Conservation (phyloP, 2,888 invertebrate species). For the Limnephilus marmoratus region DNA sequence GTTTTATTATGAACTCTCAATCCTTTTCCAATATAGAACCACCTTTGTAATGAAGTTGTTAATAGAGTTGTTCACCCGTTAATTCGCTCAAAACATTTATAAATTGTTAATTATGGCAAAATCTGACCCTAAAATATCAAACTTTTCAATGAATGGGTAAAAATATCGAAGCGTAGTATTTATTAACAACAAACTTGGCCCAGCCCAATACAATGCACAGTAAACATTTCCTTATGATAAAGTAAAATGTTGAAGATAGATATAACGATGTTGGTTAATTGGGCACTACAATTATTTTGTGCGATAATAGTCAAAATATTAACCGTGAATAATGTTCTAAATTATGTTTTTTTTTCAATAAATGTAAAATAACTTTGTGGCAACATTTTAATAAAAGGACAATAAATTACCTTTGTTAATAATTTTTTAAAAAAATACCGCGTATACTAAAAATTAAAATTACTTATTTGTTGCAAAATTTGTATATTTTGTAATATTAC, state of each 20-base stretch:
- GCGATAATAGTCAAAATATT: too few species aligned
- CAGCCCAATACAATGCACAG: background rate
- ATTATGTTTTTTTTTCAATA: too few species aligned
- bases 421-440: too few species aligned
- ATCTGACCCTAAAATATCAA: background rate
- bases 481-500: too few species aligned
- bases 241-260: background rate
- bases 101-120: background rate
- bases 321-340: too few species aligned
- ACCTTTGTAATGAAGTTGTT: background rate
- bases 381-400: too few species aligned
- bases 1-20: background rate
- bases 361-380: too few species aligned
- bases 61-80: background rate
- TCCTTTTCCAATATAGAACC: background rate
- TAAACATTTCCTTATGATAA: background rate
- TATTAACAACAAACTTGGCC: background rate
- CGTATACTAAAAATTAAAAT: too few species aligned
- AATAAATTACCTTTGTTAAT: too few species aligned
- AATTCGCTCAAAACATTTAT: background rate
- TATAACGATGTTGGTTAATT: too few species aligned
- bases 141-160: background rate
- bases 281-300: too few species aligned
- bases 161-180: background rate
- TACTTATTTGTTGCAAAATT: too few species aligned